Evolutionary conservation across 2,113 vertebrate genomes (phyloP).

Genomic region (Argyrosomus japonicus): DNA sequence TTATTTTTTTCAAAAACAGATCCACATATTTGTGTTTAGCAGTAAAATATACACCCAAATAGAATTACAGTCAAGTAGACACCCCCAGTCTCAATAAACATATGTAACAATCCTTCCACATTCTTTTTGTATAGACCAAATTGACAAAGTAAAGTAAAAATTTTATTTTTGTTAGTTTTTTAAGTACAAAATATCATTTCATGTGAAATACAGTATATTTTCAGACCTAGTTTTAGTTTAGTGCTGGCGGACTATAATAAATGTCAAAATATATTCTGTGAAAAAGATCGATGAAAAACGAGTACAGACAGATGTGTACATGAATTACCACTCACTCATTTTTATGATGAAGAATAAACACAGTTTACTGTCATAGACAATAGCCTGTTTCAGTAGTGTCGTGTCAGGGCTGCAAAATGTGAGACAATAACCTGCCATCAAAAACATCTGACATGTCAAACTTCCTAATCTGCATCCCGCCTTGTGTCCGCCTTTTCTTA

Average conservation of each 20-base stretch:
- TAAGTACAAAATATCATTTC: too few species aligned
- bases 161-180: too few species aligned
- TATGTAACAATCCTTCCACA: too few species aligned
- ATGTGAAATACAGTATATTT: too few species aligned
- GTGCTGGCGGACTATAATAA: too few species aligned
- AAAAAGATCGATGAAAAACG: neutral
- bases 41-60: neutral
- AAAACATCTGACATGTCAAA: neutral
- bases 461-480: neutral
- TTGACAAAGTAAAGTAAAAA: too few species aligned
- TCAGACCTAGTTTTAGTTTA: too few species aligned
- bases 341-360: neutral
- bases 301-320: too few species aligned
- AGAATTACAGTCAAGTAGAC: too few species aligned
- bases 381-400: neutral
- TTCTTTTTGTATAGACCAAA: too few species aligned
- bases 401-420: neutral
- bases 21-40: neutral
- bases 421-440: neutral
- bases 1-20: too few species aligned
- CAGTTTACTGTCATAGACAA: neutral
- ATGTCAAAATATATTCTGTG: neutral
- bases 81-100: too few species aligned
- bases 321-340: neutral
- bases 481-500: slow-evolving; percentile 29